phyloP scores from a whole-genome alignment of 2,797 vertebrate genomes.

The Apogon hyalosoma region DNA sequence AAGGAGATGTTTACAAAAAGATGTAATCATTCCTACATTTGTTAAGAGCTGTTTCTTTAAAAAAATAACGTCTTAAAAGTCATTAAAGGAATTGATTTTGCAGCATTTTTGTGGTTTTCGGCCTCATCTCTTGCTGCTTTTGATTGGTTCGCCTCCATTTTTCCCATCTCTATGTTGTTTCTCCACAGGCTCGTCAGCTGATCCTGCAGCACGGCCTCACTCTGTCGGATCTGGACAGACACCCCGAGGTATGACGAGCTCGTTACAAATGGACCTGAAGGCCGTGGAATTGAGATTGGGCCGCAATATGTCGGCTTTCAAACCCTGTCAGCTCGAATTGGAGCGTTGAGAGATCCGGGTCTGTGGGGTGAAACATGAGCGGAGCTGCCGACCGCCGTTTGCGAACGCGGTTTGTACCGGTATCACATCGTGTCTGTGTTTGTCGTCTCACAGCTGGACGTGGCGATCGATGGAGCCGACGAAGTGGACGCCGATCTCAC shows the following conservation, averaged over 20 bases:
- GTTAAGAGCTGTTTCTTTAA: too few relatives aligned
- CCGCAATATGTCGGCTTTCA: neutral
- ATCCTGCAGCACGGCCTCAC: slow-evolving; percentile 92
- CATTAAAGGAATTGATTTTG: neutral
- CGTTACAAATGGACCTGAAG: slow-evolving; percentile 13
- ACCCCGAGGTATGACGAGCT: slow-evolving; percentile 89
- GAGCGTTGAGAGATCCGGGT: neutral
- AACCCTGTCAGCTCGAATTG: slow-evolving; percentile 2
- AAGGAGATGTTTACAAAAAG: neutral
- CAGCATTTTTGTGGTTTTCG: neutral
- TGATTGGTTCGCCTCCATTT: neutral
- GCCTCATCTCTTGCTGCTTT: neutral
- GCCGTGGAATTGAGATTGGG: neutral
- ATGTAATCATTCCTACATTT: neutral
- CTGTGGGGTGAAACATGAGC: neutral
- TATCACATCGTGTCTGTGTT: slow-evolving; percentile 3
- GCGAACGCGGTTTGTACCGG: neutral
- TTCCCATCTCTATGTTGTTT: slow-evolving; percentile 7
- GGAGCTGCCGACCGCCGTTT: neutral
- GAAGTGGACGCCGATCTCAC: slow-evolving; percentile 94
- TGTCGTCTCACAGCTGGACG: slow-evolving; percentile 87
- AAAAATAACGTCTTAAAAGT: too few relatives aligned
- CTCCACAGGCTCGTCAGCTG: slow-evolving; percentile 92
- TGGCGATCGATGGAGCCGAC: slow-evolving; percentile 96
- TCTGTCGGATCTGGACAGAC: slow-evolving; percentile 93